Percentiles rank a stretch among this genome's conserved stretches.
Evolutionary conservation across 2,888 invertebrate genomes (phyloP).

Genomic region (Graphium colonna): DNA sequence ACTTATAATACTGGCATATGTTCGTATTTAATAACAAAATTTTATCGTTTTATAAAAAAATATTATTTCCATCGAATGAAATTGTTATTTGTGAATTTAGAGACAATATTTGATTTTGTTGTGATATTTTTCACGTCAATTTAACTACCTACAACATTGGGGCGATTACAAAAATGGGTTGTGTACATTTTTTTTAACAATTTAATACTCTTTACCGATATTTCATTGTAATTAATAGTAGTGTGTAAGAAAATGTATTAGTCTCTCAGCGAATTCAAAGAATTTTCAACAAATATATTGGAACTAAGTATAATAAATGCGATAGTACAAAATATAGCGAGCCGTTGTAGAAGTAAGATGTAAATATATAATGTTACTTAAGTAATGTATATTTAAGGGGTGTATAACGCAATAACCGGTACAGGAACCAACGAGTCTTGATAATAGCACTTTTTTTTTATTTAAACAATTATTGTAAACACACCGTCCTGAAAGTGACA

Average conservation of each 20-base stretch:
- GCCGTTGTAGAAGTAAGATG: neutral
- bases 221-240: conserved; percentile 1
- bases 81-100: too few relatives aligned
- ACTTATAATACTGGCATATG: too few relatives aligned
- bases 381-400: neutral
- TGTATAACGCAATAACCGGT: neutral
- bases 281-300: conserved; percentile 7
- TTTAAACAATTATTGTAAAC: neutral
- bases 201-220: conserved; percentile 5
- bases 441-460: neutral
- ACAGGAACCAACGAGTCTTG: conserved; percentile 1
- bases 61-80: too few relatives aligned
- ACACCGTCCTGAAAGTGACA: conserved; percentile 19
- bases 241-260: conserved; percentile 4
- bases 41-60: too few relatives aligned
- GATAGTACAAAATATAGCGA: conserved; percentile 18
- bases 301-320: conserved; percentile 1
- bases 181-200: neutral
- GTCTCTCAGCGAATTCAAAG: conserved; percentile 10
- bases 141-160: too few relatives aligned
- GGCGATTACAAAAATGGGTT: neutral
- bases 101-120: too few relatives aligned
- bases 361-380: conserved; percentile 3
- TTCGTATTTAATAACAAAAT: too few relatives aligned
- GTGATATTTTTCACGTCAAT: too few relatives aligned